These are phyloP conservation scores for Terrapene triunguis DNA, from an alignment of 2,113 vertebrate species.

Conservation along the genomic window DNA sequence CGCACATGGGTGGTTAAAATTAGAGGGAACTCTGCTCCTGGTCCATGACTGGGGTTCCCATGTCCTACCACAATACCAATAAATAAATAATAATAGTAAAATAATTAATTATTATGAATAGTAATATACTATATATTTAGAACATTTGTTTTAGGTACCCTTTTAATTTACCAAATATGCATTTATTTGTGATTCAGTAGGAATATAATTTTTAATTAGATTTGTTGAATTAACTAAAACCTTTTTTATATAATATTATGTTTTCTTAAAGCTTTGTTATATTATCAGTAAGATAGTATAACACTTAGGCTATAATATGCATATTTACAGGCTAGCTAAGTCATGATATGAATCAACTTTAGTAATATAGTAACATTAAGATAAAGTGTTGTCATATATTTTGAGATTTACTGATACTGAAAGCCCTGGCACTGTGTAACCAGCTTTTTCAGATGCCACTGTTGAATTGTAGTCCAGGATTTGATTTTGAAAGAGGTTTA, in stretches of 20 bases:
- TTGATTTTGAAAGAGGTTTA: background rate
- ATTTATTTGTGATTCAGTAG: fast-evolving
- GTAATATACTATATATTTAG: background rate
- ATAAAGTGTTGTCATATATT: background rate
- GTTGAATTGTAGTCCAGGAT: background rate
- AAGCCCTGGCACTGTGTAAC: background rate
- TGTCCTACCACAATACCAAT: background rate
- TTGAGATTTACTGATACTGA: background rate
- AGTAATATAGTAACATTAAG: too few species aligned
- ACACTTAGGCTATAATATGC: background rate
- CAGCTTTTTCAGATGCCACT: background rate
- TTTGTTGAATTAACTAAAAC: background rate
- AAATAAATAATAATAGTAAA: background rate
- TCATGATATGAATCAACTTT: background rate
- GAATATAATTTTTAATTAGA: background rate
- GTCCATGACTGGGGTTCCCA: background rate
- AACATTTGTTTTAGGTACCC: background rate
- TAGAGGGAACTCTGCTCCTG: background rate
- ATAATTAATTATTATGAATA: too few species aligned
- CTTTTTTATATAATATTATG: background rate
- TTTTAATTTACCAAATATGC: background rate
- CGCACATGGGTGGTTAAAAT: too few species aligned
- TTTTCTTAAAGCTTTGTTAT: background rate
- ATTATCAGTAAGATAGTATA: background rate
- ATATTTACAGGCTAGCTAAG: background rate